Evolutionary conservation across 2,113 vertebrate genomes (phyloP).

Genomic region (Myotis davidii): DNA sequence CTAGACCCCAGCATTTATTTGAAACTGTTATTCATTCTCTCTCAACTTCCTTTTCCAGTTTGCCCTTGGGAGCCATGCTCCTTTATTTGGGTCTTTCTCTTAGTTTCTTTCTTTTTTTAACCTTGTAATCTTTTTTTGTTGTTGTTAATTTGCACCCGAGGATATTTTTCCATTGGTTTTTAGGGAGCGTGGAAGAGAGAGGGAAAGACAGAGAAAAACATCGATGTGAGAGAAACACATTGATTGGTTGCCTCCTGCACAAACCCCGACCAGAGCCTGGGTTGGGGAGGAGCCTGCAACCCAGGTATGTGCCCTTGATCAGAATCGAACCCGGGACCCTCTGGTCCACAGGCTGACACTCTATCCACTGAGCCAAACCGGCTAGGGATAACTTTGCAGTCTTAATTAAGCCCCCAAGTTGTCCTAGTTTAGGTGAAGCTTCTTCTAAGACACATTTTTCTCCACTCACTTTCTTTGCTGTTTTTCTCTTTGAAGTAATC

Average conservation of each 20-base stretch:
- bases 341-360: too few species aligned
- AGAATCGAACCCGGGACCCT: too few species aligned
- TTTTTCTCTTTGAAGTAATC: background rate
- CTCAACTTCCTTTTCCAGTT: background rate
- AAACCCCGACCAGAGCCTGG: too few species aligned
- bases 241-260: too few species aligned
- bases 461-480: background rate
- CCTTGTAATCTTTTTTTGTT: background rate
- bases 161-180: too few species aligned
- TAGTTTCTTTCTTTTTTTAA: background rate
- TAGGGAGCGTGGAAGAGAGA: too few species aligned
- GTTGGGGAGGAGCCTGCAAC: too few species aligned
- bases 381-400: background rate
- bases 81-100: background rate
- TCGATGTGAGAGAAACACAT: too few species aligned
- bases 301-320: too few species aligned
- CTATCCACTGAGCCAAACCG: too few species aligned
- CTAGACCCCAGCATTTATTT: constrained; percentile 11
- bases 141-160: too few species aligned
- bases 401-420: background rate
- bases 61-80: background rate
- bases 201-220: too few species aligned
- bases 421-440: background rate
- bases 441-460: background rate
- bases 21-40: constrained; percentile 37